These are phyloP conservation scores for Raphicerus campestris DNA, from an alignment of 2,113 vertebrate genomes.

Conservation along the genomic window DNA sequence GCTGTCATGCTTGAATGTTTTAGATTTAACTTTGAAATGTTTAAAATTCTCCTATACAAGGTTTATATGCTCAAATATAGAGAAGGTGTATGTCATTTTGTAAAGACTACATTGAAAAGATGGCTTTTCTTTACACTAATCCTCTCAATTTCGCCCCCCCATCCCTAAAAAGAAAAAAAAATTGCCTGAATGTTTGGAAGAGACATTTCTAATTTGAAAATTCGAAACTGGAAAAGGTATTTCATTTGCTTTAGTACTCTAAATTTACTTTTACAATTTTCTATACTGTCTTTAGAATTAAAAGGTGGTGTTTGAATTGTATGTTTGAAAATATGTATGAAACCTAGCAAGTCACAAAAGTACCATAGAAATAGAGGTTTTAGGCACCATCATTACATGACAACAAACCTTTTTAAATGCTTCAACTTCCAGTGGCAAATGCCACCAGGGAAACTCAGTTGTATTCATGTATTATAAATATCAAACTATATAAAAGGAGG, in stretches of 20 bases:
- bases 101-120: conserved; percentile 69
- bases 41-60: conserved; percentile 66
- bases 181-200: not conserved
- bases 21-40: conserved; percentile 68
- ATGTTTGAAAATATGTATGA: conserved; percentile 71
- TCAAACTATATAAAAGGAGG: conserved; percentile 47
- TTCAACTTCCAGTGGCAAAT: conserved; percentile 28
- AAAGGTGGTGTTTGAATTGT: conserved; percentile 75
- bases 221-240: conserved; percentile 67
- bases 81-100: conserved; percentile 60
- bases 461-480: conserved; percentile 64
- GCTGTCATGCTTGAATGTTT: conserved; percentile 57
- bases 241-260: conserved; percentile 74
- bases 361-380: conserved; percentile 70
- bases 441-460: conserved; percentile 31
- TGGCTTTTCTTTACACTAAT: conserved; percentile 66
- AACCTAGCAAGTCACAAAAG: conserved; percentile 58
- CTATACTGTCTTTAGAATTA: conserved; percentile 73
- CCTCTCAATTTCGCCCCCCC: not conserved
- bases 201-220: conserved; percentile 34
- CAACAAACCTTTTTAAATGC: conserved; percentile 44
- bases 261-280: conserved; percentile 71
- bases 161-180: not conserved
- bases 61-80: conserved; percentile 60
- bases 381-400: conserved; percentile 45